Base-by-base conservation (phyloP, 2,113 vertebrate species). In the Microtus richardsoni region DNA sequence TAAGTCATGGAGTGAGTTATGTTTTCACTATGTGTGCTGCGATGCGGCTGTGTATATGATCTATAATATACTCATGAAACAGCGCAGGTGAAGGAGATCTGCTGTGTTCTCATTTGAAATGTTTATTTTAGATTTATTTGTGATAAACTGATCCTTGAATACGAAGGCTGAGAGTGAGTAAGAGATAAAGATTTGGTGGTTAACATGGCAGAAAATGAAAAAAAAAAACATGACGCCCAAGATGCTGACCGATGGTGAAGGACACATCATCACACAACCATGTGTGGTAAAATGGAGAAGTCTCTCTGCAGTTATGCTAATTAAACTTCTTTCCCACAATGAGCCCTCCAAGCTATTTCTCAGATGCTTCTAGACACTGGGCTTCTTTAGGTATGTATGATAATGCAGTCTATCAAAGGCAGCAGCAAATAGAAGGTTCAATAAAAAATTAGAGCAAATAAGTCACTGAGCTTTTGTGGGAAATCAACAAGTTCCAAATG, bases 201-300 rank as follows among this genome's bases (percentile, higher is more conserved):
- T 93, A 88, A 94, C 21, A 60, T 82, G 60, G 47, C 21, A 91
- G 75, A 94, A 62, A 64, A 74, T 62, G 54, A 49, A 95, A 93
- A 68, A 87, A 94, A 87, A 28, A 89, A 22, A 19, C 24, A 82
- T 17, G 75, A 86, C 39, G 10, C 49, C 10, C 1, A 52, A 73
- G 60, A 64, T 36, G 10, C 6, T 83, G 74, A 19, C 28, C 14
- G 28, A 19, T 39, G 33, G 17, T 33, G 41, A 68, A 62, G 14
- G 28, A 17, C 30, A 0, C 4, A 49, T 68, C 9, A 68, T 8
- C 36, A 68, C 41, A 64, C 0, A 3, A 13, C n/a, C 66, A 58
- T 44, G 3, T 54, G 11, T 47, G 22, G 44, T 8, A 39, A n/a
- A 28, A 68, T 30, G 28, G 21, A 36, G 16, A 92, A 64, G 62